Evolutionary conservation across 37 sponge, comb jelly and placozoan species (phyloP), one percentile per base, ranked within the genome.

Genomic region (Axinella damicornis): DNA sequence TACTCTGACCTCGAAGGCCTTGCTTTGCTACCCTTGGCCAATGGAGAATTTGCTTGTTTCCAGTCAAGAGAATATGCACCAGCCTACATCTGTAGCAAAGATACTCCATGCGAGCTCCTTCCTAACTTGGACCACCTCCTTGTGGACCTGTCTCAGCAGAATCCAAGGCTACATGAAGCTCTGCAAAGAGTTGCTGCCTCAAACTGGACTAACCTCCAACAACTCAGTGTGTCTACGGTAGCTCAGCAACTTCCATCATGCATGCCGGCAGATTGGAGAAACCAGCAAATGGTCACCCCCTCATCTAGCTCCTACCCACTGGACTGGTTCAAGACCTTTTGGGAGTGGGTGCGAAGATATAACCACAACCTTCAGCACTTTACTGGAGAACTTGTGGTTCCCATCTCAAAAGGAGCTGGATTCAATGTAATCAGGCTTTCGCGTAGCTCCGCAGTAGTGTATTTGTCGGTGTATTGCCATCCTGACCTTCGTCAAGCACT

Each of bases 271-370:
- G 39, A 54, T 16, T 64, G 57, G 79, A n/a, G 33, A 28, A n/a
- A 64, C 13, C 21, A 64, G 18, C 65, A 62, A 59, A 28, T 28
- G 15, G 72, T 82, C 17, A 62, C 82, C 70, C 46, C 71, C 56
- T 22, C 82, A 39, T 19, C 34, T 40, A n/a, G 39, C 4, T 39
- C 25, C 2, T 75, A 57, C 32, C 57, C 77, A 28, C 39, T 16
- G 6, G 57, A 77, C 5, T 77, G 78, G 86, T 76, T 69, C 22
- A 19, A 66, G 19, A 67, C 24, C 19, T 85, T 85, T 70, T 85
- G 86, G 86, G 52, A 85, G 19, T 85, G 86, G 86, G 78, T 77
- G 66, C 33, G 55, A 37, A 11, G 21, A 46, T 46, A 46, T 9
- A 46, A 46, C 12, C 60, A 85, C 28, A 40, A 67, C n/a, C 60